Evolutionary conservation across 1,140 invertebrate species (phyloP).

Genomic region (Bombus consobrinus): DNA sequence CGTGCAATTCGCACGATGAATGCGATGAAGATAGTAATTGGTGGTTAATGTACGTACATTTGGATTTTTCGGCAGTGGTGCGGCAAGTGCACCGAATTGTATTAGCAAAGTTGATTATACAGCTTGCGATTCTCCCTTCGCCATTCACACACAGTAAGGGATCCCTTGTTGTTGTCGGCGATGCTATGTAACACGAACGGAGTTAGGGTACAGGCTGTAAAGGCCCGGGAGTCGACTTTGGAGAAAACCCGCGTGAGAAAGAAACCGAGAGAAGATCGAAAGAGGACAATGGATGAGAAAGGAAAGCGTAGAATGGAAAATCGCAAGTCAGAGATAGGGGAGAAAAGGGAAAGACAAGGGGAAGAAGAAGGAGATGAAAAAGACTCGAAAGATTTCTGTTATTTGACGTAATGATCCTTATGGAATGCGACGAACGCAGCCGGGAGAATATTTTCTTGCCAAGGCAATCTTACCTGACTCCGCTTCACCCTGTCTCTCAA

Average conservation of each 20-base stretch:
- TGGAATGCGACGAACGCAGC: conserved; percentile 62
- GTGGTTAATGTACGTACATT: not conserved
- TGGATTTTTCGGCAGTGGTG: conserved; percentile 12
- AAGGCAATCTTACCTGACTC: conserved; percentile 52
- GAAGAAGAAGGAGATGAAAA: conserved; percentile 21
- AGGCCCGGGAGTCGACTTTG: not conserved
- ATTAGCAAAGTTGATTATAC: conserved; percentile 49
- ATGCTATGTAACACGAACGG: conserved; percentile 14
- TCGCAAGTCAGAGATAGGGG: not conserved
- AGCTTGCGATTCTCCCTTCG: conserved; percentile 13
- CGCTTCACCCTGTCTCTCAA: not conserved
- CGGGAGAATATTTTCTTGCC: conserved; percentile 59
- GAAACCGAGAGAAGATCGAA: not conserved
- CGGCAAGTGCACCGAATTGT: conserved; percentile 56
- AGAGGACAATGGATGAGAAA: not conserved
- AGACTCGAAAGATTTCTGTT: conserved; percentile 68
- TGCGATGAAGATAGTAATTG: conserved; percentile 9
- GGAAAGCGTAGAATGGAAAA: not conserved
- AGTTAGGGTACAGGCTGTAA: conserved; percentile 22
- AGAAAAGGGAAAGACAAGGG: not conserved
- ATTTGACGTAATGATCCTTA: conserved; percentile 70
- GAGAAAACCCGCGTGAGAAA: not conserved
- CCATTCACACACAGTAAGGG: conserved; percentile 10
- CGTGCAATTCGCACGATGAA: conserved; percentile 16
- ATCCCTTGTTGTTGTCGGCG: conserved; percentile 42